Evolutionary conservation across 2,113 vertebrate genomes (phyloP), one percentile per base, ranked within the genome.

Genomic region (Ammodytes dubius): DNA sequence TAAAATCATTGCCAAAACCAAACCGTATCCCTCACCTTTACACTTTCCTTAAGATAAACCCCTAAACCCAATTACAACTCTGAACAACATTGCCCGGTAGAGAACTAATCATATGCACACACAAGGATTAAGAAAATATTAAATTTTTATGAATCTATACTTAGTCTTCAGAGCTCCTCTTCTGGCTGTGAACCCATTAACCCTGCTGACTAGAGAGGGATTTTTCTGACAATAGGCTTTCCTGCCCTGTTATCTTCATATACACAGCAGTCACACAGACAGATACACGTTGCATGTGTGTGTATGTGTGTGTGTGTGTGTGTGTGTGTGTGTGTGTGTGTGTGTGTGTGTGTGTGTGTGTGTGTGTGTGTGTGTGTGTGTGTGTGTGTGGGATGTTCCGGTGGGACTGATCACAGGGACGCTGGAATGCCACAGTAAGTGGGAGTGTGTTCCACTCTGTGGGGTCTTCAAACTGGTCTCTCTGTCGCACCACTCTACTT

Each of bases 321-420:
- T 57, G 40, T 65, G 49, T 47, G 43, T 43, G 49, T 7, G 66
- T 74, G 59, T 37, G 68, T 58, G 13, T 60, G 74, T 84, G 65
- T 83, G 88, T 83, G 74, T 70, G 77, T 77, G 81, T 59, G 9
- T 10, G 6, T 52, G 60, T 57, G 61, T 73, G 70, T 68, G 61
- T 52, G 57, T 60, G 37, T 57, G 40, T 65, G 49, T 47, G 43
- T 43, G 49, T 7, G 66, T 74, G 59, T 37, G 68, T 58, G 13
- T 60, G 74, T 84, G 65, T 83, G 88, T 87, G 87, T 87, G 70
- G 66, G 88, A 81, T 73, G 82, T 88, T 78, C 27, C 82, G 70
- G 67, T 83, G 66, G 83, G 83, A 79, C 76, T 85, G 85, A 90
- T 90, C 89, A 88, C 88, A 94, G 90, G 63, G 83, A 84, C 37